phyloP scores from a whole-genome alignment of 2,113 vertebrate genomes.

The Campylomormyrus tamandua region DNA sequence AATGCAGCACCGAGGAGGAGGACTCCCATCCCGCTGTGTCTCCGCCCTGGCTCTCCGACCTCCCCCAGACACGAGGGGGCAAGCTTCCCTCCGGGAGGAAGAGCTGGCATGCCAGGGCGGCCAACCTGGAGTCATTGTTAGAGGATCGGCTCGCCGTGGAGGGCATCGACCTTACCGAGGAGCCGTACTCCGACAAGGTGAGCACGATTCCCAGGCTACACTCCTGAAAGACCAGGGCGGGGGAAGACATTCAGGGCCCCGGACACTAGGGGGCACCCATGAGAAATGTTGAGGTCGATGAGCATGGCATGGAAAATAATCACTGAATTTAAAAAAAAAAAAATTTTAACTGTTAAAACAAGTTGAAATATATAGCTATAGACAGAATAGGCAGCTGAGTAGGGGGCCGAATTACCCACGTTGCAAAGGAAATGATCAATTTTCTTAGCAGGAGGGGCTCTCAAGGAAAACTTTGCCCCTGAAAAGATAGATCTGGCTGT shows the following conservation, averaged over 20 bases:
- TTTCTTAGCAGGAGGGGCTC: neutral
- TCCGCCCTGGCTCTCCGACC: slow-evolving; percentile 55
- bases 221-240: neutral
- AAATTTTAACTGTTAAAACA: neutral
- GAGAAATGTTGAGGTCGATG: neutral
- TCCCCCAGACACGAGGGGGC: slow-evolving; percentile 28
- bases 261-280: neutral
- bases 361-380: neutral
- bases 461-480: neutral
- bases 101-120: slow-evolving; percentile 48
- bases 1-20: slow-evolving; percentile 42
- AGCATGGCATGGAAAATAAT: neutral
- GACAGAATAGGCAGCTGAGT: neutral
- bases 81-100: slow-evolving; percentile 44
- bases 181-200: slow-evolving; percentile 75
- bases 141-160: slow-evolving; percentile 66
- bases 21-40: slow-evolving; percentile 41
- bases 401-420: neutral
- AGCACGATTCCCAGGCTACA: neutral
- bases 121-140: slow-evolving; percentile 59
- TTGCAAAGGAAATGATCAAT: neutral
- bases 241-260: neutral
- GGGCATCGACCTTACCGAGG: slow-evolving; percentile 67
- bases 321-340: neutral
- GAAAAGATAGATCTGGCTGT: neutral